Evolutionary conservation across 2,888 invertebrate species (phyloP).

Genomic region (Ectropis crepuscularia): DNA sequence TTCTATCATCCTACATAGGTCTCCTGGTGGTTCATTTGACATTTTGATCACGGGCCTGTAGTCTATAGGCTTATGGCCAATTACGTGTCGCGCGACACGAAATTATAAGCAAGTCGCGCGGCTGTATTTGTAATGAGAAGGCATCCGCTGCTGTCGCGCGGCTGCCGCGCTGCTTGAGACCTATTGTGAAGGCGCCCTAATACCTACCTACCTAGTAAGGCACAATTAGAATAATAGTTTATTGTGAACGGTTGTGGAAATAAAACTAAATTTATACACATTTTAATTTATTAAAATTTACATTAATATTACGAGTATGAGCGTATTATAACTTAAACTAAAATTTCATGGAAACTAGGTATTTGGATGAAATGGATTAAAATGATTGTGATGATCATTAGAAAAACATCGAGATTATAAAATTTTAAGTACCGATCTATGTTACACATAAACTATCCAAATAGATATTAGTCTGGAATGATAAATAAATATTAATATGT

Average conservation of each 20-base stretch:
- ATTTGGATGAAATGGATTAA: conserved; percentile 24
- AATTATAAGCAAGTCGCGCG: too few species aligned
- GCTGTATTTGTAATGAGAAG: too few species aligned
- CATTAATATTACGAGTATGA: conserved; percentile 40
- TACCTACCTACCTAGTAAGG: too few species aligned
- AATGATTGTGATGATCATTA: conserved; percentile 20
- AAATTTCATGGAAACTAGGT: conserved; percentile 43
- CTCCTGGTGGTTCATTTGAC: too few species aligned
- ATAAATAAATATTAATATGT: conserved; percentile 41
- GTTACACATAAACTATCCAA: conserved; percentile 6
- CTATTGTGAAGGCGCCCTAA: too few species aligned
- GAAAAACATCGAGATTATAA: conserved; percentile 17
- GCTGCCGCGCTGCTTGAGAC: too few species aligned
- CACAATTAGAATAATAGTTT: too few species aligned
- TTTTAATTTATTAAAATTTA: conserved; percentile 60
- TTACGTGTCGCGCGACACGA: too few species aligned
- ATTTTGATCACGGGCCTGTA: too few species aligned
- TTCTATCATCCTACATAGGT: too few species aligned
- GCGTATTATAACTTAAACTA: conserved; percentile 38
- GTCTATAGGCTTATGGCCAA: too few species aligned
- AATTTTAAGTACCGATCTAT: conserved; percentile 14
- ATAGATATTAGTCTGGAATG: conserved; percentile 27
- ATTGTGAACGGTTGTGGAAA: not conserved
- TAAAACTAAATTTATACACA: conserved; percentile 29
- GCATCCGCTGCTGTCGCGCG: too few species aligned